Base-by-base conservation (phyloP, 1,140 invertebrate species). In the Globodera ellingtonae region DNA sequence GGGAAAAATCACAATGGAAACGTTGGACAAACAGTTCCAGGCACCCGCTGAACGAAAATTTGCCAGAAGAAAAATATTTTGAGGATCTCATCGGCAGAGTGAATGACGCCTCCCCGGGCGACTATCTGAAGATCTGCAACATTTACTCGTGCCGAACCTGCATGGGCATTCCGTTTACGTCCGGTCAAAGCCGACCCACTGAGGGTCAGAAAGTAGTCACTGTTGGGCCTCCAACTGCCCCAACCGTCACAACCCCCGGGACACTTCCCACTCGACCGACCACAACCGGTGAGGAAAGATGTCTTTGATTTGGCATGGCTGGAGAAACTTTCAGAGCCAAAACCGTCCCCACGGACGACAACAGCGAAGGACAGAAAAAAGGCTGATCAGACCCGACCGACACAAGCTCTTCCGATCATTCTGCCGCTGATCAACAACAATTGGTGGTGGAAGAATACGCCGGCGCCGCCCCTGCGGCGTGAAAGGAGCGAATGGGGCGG, bases 41-140 rank as follows among this genome's bases (percentile, higher is more conserved):
- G 85, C 85, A 79, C 62, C n/a, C 18, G 56, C 76, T 46, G 82
- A 70, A 79, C 18, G 46, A 79, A 24, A 24, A 10, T n/a, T 44
- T 2, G 1, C 72, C 8, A 74, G 66, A 18, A 18, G 35, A 47
- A 79, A 80, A 44, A 6, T 82, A 80, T 48, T 85, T 86, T 74
- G 35, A 89, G 84, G 84, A 89, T 35, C 80, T 88, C 13, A 88
- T 88, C 69, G 87, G 88, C 7, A 87, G 83, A 56, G 83, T 85
- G 13, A 83, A 52, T 46, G 87, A 89, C 72, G 88, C 87, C 44
- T 77, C 84, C 10, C 87, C 84, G 24, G 84, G 83, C 24, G 87
- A 88, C 74, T 88, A 89, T 66, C 72, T 84, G n/a, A 88, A 88
- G 75, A 84, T 88, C 47, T 88, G 88, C 74, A 80, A 76, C 35